A percentile compares a stretch with the other conserved stretches of the same genome.
These are phyloP conservation scores for Neoascia interrupta DNA, from an alignment of 2,888 invertebrate genomes.

Conservation along the genomic window DNA sequence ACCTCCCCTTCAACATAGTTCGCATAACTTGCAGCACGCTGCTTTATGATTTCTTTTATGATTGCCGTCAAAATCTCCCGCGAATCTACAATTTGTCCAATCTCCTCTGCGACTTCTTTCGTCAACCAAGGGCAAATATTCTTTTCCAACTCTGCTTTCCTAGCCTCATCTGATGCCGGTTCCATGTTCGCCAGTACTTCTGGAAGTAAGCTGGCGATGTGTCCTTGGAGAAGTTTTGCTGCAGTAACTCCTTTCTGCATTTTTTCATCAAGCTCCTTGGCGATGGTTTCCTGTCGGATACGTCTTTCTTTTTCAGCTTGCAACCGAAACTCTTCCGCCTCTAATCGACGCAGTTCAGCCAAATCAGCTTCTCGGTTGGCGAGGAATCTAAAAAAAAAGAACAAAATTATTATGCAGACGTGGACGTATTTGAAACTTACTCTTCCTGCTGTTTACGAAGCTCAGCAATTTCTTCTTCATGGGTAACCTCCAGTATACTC, in stretches of 20 bases:
- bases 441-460: slow-evolving; percentile 85
- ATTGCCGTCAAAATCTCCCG: slow-evolving; percentile 90
- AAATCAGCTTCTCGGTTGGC: slow-evolving; percentile 88
- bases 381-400: slow-evolving; percentile 73
- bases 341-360: slow-evolving; percentile 89
- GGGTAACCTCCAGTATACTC: slow-evolving; percentile 92
- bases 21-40: slow-evolving; percentile 82
- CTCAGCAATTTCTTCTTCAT: slow-evolving; percentile 94
- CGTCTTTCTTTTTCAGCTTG: slow-evolving; percentile 87
- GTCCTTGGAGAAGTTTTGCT: slow-evolving; percentile 90
- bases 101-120: slow-evolving; percentile 88
- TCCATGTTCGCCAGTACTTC: slow-evolving; percentile 88
- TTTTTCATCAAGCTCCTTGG: slow-evolving; percentile 84
- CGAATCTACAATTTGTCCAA: slow-evolving; percentile 90
- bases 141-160: slow-evolving; percentile 85
- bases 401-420: slow-evolving; percentile 17
- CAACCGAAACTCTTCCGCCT: slow-evolving; percentile 87
- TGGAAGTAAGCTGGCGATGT: slow-evolving; percentile 92
- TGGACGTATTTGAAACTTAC: slow-evolving; percentile 70
- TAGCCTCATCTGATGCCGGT: slow-evolving; percentile 77
- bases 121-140: slow-evolving; percentile 88
- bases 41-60: slow-evolving; percentile 88
- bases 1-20: slow-evolving; percentile 73
- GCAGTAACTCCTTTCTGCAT: slow-evolving; percentile 91
- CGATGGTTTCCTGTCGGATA: slow-evolving; percentile 85